Evolutionary conservation across 2,797 vertebrate species (phyloP), one percentile per base, ranked within the genome.

Genomic region (Phylloscopus collybita): DNA sequence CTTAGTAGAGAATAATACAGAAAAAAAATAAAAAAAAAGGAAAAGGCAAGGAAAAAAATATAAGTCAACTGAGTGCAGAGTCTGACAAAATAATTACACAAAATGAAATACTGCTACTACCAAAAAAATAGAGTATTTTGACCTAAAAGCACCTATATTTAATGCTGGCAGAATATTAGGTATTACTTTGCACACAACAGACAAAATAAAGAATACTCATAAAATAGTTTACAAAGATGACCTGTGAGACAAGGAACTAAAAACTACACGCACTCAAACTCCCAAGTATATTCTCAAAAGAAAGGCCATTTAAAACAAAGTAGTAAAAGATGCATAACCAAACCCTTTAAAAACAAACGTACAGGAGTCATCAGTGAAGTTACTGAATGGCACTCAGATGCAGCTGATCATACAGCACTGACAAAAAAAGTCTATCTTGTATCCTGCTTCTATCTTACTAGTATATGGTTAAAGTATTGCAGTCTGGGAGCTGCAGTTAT

Each of bases 41-140:
- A 62, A n/a, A 5, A 21, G 5, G 7, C 13, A 20, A 40, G 5
- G 2, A 18, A 32, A 57, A 29, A 70, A 17, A 5, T 3, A 0
- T 2, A 45, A 80, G 5, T 65, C 54, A 71, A 62, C 27, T 1
- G 1, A 90, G 13, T 49, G 26, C 0, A 1, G 19, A 83, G 30
- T 10, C 53, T 47, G 64, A 80, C 32, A 72, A 88, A 95, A 60
- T 36, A 69, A 66, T 36, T 17, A 65, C 4, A 71, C 13, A 80
- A 74, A 90, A 74, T 54, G 54, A 65, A 79, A 3, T 23, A 56
- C 6, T 72, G 66, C 53, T 79, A 12, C 21, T 45, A 70, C 7
- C 1, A 45, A 47, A 60, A 47, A 62, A 6, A 36, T 40, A 14
- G 2, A 60, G 2, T 20, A 64, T 56, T 79, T 70, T 79, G 13